Evolutionary conservation across 2,888 invertebrate genomes (phyloP).

Genomic region (Alitta virens): DNA sequence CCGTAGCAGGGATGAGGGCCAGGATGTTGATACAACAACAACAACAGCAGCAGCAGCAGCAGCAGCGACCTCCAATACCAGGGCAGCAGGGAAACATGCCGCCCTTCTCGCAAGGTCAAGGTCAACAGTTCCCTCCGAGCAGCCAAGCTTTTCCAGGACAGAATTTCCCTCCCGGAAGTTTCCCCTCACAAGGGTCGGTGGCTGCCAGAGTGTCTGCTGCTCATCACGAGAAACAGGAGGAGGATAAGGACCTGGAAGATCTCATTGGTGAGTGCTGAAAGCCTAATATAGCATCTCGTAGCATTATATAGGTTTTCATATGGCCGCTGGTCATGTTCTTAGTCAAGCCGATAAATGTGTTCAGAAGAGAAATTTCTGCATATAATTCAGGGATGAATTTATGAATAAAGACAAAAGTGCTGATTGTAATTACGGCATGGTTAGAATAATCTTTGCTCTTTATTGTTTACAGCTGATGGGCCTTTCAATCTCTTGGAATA

Average conservation of each 20-base stretch:
- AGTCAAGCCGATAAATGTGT: too few species aligned
- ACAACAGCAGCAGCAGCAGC: constrained; percentile 19
- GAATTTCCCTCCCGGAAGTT: not conserved
- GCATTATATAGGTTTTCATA: too few species aligned
- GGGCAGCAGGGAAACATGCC: constrained; percentile 1
- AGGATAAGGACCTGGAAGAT: not conserved
- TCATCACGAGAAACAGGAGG: too few species aligned
- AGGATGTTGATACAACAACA: too few species aligned
- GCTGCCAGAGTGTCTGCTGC: not conserved
- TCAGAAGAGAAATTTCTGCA: too few species aligned
- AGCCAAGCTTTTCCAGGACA: not conserved
- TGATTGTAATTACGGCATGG: too few species aligned
- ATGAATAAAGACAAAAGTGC: too few species aligned
- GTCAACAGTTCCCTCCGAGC: not conserved
- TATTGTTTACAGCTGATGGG: constrained; percentile 65
- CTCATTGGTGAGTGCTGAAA: not conserved
- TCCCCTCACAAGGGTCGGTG: not conserved
- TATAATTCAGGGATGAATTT: too few species aligned
- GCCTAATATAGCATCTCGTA: too few species aligned
- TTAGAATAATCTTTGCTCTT: too few species aligned
- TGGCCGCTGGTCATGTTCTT: too few species aligned
- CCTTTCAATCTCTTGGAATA: constrained; percentile 91
- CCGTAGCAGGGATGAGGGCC: too few species aligned
- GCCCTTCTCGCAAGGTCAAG: not conserved
- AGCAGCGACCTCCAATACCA: constrained; percentile 8